These are phyloP conservation scores for Ectemnius lituratus DNA, from an alignment of 2,888 invertebrate species.

Conservation along the genomic window DNA sequence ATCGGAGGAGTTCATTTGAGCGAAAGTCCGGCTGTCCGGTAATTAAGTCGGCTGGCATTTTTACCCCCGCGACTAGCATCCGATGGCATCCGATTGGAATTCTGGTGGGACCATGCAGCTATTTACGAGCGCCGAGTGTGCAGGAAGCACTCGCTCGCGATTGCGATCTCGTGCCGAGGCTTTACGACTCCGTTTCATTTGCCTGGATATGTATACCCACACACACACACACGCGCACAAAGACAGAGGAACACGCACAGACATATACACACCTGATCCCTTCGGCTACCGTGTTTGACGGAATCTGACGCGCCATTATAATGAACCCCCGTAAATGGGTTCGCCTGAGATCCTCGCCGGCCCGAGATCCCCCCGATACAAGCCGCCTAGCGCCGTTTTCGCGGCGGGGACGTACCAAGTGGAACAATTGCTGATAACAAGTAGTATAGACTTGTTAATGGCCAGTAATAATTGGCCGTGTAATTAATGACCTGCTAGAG, in stretches of 20 bases:
- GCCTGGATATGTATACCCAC: neutral
- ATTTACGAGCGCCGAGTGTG: constrained; percentile 32
- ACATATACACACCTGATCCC: neutral
- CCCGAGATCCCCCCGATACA: too few species aligned
- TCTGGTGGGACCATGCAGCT: constrained; percentile 34
- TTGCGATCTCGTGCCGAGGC: constrained; percentile 37
- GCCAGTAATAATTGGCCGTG: too few species aligned
- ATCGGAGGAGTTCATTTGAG: too few species aligned
- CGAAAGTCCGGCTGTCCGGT: neutral
- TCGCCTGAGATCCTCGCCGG: neutral
- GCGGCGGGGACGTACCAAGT: too few species aligned
- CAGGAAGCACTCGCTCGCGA: constrained; percentile 48
- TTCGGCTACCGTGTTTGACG: constrained; percentile 5
- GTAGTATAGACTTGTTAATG: too few species aligned
- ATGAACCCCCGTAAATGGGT: neutral
- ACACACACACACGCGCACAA: neutral
- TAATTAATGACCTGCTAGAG: too few species aligned
- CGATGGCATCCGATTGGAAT: constrained; percentile 49
- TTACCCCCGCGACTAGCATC: constrained; percentile 44
- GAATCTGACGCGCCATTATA: neutral
- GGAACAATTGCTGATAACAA: too few species aligned
- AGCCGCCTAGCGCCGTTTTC: too few species aligned
- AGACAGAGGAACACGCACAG: neutral
- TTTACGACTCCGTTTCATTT: constrained; percentile 7
- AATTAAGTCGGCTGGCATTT: constrained; percentile 30